Conservation (phyloP, 1,140 invertebrate genomes). For the Kradibia gibbosae region DNA sequence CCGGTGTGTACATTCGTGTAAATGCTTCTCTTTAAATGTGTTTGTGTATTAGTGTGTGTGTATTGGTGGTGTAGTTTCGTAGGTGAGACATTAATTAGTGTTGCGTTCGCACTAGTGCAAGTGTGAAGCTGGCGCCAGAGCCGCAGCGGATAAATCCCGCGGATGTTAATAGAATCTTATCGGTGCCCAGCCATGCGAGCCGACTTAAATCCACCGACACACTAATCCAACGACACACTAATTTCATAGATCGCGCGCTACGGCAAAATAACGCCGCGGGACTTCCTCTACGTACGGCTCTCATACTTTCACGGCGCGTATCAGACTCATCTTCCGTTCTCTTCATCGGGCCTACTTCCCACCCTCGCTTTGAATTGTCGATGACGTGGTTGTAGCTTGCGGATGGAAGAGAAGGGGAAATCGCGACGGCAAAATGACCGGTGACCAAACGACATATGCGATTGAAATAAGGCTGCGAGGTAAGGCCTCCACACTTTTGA, state of each 20-base stretch:
- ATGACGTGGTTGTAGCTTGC: not conserved
- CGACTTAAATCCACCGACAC: conserved; percentile 64
- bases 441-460: conserved; percentile 36
- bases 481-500: not conserved
- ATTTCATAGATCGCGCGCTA: conserved; percentile 52
- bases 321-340: not conserved
- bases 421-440: conserved; percentile 31
- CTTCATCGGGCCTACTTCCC: not conserved
- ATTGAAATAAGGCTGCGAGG: conserved; percentile 34
- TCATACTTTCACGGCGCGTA: not conserved
- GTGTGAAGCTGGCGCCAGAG: not conserved
- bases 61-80: no score
- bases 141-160: conserved; percentile 57
- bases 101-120: no score
- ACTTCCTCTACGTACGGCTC: not conserved
- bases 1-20: no score
- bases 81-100: no score
- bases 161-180: conserved; percentile 68
- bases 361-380: no score
- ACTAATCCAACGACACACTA: conserved; percentile 68
- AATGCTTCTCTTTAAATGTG: no score
- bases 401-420: not conserved
- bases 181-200: conserved; percentile 64
- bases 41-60: no score
- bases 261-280: conserved; percentile 4